A percentile compares a stretch with the other conserved stretches of the same genome.
Evolutionary conservation across 2,113 vertebrate species (phyloP).

Genomic region (Dendrocopos noguchii): DNA sequence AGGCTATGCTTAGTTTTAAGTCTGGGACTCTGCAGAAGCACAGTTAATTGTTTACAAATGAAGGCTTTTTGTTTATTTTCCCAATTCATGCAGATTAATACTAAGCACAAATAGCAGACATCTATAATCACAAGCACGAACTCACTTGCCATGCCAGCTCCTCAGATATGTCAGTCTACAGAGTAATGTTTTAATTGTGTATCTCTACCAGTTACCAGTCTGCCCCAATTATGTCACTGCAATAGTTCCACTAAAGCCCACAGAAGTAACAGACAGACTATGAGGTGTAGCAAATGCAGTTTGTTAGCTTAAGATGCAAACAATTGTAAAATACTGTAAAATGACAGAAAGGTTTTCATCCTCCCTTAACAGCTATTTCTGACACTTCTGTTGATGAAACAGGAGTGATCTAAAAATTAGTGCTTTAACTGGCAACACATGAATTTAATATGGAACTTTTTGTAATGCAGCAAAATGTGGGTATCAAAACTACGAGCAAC

Average conservation of each 20-base stretch:
- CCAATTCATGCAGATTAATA: conserved; percentile 58
- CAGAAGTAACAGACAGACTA: conserved; percentile 46
- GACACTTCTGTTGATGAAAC: conserved; percentile 53
- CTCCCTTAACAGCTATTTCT: conserved; percentile 29
- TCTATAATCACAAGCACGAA: conserved; percentile 39
- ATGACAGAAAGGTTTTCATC: conserved; percentile 56
- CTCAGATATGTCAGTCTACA: conserved; percentile 67
- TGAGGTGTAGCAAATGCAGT: conserved; percentile 49
- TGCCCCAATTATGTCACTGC: conserved; percentile 63
- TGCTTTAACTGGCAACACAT: not conserved
- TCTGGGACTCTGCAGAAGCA: not conserved
- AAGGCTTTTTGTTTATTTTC: conserved; percentile 56
- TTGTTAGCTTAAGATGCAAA: conserved; percentile 59
- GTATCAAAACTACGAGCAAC: not conserved
- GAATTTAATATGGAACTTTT: conserved; percentile 25
- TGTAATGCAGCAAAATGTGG: not conserved
- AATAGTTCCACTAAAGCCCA: conserved; percentile 65
- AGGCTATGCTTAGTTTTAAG: conserved; percentile 21
- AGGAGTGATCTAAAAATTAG: conserved; percentile 34
- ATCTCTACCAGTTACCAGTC: conserved; percentile 63
- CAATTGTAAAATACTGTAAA: conserved; percentile 46
- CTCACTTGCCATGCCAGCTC: conserved; percentile 43
- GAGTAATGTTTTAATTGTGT: conserved; percentile 63
- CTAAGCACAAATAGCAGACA: conserved; percentile 52
- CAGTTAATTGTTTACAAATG: conserved; percentile 54